phyloP scores from a whole-genome alignment of 1,140 invertebrate species.

The Mylabris phalerata region DNA sequence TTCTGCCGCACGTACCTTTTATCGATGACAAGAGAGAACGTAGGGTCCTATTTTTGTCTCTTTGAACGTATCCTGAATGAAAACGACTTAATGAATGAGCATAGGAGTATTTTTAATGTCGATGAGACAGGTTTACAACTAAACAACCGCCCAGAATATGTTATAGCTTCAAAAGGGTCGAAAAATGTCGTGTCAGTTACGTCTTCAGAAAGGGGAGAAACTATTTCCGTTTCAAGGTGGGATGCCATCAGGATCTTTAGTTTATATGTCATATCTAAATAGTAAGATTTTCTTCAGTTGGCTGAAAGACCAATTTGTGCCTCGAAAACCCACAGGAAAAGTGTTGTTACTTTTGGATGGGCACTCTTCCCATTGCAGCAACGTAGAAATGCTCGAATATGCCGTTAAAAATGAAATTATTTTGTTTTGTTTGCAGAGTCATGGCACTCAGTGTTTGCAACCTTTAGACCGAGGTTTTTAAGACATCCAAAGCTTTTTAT shows the following conservation, averaged over 20 bases:
- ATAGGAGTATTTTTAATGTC: conserved; percentile 22
- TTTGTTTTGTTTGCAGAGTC: conserved; percentile 23
- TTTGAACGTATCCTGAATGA: conserved; percentile 21
- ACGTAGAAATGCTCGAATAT: conserved; percentile 22
- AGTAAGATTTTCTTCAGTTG: neutral
- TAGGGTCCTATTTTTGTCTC: conserved; percentile 25
- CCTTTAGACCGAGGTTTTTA: conserved; percentile 28
- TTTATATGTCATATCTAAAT: conserved; percentile 37
- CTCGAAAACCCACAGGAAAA: conserved; percentile 17
- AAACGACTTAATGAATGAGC: conserved; percentile 24
- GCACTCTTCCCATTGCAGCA: conserved; percentile 22
- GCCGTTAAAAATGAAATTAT: conserved; percentile 24
- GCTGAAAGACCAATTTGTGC: neutral
- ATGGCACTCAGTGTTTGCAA: conserved; percentile 20
- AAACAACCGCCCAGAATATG: conserved; percentile 20
- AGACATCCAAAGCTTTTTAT: conserved; percentile 20
- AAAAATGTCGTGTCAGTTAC: conserved; percentile 20
- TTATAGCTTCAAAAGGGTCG: conserved; percentile 23
- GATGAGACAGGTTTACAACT: conserved; percentile 27
- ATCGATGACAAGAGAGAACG: conserved; percentile 21
- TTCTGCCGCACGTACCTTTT: conserved; percentile 18
- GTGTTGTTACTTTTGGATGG: conserved; percentile 33
- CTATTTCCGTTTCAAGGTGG: conserved; percentile 33
- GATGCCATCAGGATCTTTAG: conserved; percentile 31
- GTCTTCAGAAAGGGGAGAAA: conserved; percentile 31